Conservation (phyloP, 2,888 invertebrate species). For the Polia nebulosa region DNA sequence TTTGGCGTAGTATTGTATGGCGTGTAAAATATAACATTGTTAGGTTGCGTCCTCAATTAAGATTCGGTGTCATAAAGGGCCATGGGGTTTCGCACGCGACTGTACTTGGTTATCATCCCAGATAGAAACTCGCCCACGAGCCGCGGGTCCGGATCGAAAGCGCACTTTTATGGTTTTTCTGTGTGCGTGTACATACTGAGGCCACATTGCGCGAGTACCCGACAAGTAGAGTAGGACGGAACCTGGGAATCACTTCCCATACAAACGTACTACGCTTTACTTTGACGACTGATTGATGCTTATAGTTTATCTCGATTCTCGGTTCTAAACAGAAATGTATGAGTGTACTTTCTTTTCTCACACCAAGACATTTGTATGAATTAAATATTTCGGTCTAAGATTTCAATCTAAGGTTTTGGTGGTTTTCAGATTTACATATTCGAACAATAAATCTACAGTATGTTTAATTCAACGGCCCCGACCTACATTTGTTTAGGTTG, state of each 20-base stretch:
- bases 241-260: conserved; percentile 66
- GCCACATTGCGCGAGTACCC: conserved; percentile 73
- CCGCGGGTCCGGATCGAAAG: conserved; percentile 86
- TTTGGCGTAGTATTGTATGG: conserved; percentile 1
- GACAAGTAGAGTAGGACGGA: conserved; percentile 74
- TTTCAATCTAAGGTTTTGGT: conserved; percentile 27
- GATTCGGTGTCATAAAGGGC: conserved; percentile 62
- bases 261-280: conserved; percentile 45
- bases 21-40: conserved; percentile 23
- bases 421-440: conserved; percentile 50
- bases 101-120: conserved; percentile 79
- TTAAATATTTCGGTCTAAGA: conserved; percentile 18
- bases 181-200: conserved; percentile 61
- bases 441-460: conserved; percentile 45
- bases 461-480: conserved; percentile 55
- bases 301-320: conserved; percentile 18
- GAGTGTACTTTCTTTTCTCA: background rate
- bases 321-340: background rate
- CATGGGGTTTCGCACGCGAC: conserved; percentile 68
- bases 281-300: conserved; percentile 22
- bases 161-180: conserved; percentile 83
- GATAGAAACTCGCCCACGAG: conserved; percentile 83
- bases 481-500: conserved; percentile 50
- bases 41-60: conserved; percentile 50
- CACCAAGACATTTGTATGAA: background rate